Percentiles rank a stretch among this genome's conserved stretches.
Conservation (phyloP, 2,113 vertebrate genomes). For the Cynopterus brachyotis region DNA sequence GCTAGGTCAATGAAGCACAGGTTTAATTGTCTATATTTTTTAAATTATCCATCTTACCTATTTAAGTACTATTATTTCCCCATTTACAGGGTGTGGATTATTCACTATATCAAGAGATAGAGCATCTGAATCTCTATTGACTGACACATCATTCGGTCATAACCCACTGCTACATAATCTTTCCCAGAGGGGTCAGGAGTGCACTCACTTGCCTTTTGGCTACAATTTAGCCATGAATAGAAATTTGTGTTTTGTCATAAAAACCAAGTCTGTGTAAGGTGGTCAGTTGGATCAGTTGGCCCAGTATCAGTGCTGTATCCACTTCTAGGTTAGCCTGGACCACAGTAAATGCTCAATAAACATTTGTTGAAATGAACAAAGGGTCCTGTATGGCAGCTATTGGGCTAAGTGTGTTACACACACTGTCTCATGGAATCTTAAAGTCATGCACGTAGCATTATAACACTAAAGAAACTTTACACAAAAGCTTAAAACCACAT, state of each 20-base stretch:
- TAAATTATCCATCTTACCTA: background rate
- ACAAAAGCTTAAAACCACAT: slow-evolving; percentile 17
- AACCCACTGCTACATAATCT: background rate
- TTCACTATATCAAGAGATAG: background rate
- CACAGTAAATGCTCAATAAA: background rate
- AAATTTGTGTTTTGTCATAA: background rate
- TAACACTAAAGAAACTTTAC: background rate
- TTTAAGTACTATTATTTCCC: background rate
- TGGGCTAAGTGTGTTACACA: background rate
- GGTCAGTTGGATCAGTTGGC: background rate
- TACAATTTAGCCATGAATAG: background rate
- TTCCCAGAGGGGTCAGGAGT: background rate
- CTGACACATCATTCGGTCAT: background rate
- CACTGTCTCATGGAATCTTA: background rate
- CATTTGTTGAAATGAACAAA: background rate
- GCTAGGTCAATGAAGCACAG: background rate
- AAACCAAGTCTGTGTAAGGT: background rate
- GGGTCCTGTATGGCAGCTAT: background rate
- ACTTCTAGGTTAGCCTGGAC: background rate
- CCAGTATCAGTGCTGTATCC: background rate
- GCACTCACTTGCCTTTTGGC: background rate
- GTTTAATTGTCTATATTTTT: background rate
- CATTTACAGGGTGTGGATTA: rapidly evolving
- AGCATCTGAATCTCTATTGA: background rate
- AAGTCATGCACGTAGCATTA: background rate